Evolutionary conservation across 2,888 invertebrate species (phyloP), one percentile per base, ranked within the genome.

Genomic region (Rotaria sp.): DNA sequence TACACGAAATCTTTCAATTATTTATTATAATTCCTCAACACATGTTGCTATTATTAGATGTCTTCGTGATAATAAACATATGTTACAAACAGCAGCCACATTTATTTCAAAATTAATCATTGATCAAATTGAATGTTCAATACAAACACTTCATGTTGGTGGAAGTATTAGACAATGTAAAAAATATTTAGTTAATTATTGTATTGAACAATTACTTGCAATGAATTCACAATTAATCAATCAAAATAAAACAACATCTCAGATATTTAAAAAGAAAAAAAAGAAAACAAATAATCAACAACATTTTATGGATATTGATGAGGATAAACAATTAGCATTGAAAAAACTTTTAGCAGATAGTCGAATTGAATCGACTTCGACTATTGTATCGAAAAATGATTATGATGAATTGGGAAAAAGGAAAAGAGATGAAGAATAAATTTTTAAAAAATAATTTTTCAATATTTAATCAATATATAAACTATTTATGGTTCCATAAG

Each of bases 141-240:
- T 41, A 26, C 75, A 75, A 26, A 75, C 75, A 41, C 45, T 75
- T 41, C 75, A 75, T 30, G 75, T 75, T 38, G 45, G 41, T 41
- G 75, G 75, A 24, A 75, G 75, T 41, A 75, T 75, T 26, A 3
- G 80, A 80, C 80, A 80, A 45, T 80, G 80, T 45, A 80, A 80
- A 45, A 80, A 80, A 35, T 80, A 45, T 45, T 41, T 80, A 3
- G 26, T 80, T 26, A 80, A 80, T n/a, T 80, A 80, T 80, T 80
- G 45, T 45, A 80, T 45, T 45, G 45, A 80, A 80, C 41, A 41
- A 45, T 45, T 80, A n/a, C 24, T 67, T 3, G 2, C 4, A 2
- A 67, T 67, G 15, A 67, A 67, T 67, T 7, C 8, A 26, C 55
- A 55, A 55, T 55, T 10, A 10, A 55, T 26, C 10, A 30, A 35